Evolutionary conservation across 2,797 vertebrate genomes (phyloP).

Genomic region (Hemibagrus guttatus): DNA sequence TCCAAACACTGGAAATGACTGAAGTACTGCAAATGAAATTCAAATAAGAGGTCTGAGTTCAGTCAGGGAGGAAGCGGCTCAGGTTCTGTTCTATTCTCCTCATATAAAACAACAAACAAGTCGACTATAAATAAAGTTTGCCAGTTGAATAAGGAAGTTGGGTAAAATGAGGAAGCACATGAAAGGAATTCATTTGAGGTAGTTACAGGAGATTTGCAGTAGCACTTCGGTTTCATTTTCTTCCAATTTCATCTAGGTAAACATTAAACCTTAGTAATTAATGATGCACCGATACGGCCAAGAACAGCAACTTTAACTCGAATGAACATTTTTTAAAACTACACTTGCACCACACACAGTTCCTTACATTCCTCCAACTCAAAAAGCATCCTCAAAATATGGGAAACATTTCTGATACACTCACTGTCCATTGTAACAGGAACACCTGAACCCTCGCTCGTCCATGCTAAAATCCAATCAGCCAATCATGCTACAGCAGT

Average conservation of each 20-base stretch:
- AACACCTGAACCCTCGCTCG: no score
- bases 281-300: background rate
- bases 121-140: background rate
- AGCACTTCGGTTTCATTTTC: background rate
- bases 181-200: background rate
- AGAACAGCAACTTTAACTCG: background rate
- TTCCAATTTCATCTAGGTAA: background rate
- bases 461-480: background rate
- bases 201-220: background rate
- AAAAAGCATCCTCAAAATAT: background rate
- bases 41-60: background rate
- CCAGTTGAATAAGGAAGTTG: background rate
- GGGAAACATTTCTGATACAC: background rate
- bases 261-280: background rate
- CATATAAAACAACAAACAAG: background rate
- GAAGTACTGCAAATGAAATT: background rate
- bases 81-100: background rate
- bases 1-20: background rate
- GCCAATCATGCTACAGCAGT: background rate
- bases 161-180: background rate
- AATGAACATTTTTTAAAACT: background rate
- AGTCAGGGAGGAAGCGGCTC: background rate
- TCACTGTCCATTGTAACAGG: background rate
- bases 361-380: background rate
- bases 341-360: background rate